These are phyloP conservation scores for Typhlomys cinereus DNA, from an alignment of 2,113 vertebrate genomes.

Conservation along the genomic window DNA sequence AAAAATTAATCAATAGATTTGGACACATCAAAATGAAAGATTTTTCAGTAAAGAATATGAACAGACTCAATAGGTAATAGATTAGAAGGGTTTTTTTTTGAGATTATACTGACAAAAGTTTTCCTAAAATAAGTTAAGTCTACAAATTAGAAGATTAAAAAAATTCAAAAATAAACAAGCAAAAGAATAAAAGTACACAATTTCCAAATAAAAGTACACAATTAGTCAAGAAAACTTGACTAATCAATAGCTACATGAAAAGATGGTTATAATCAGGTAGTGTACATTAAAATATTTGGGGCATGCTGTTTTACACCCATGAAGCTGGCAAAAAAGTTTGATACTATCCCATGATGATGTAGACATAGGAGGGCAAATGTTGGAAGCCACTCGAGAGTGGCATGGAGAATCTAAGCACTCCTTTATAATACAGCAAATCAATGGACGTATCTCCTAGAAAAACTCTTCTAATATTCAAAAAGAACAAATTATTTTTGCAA, in stretches of 20 bases:
- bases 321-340: conserved; percentile 39
- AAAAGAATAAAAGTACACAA: conserved; percentile 10
- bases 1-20: not conserved
- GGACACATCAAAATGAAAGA: conserved; percentile 11
- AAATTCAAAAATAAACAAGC: not conserved
- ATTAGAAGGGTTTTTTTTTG: not conserved
- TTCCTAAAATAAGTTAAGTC: not conserved
- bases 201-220: too few relatives aligned
- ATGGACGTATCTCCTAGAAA: not conserved
- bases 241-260: not conserved
- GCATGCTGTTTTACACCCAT: not conserved
- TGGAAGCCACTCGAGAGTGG: not conserved
- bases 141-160: conserved; percentile 34
- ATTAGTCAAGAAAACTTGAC: not conserved
- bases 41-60: conserved; percentile 5
- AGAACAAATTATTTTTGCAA: not conserved
- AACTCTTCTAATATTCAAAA: conserved; percentile 6
- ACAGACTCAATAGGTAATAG: conserved; percentile 7
- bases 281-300: not conserved
- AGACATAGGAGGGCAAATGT: not conserved
- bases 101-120: not conserved
- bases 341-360: not conserved
- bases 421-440: conserved; percentile 9
- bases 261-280: conserved; percentile 24
- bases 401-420: conserved; percentile 2